Percentiles rank a stretch among this genome's conserved stretches.
phyloP scores from a whole-genome alignment of 2,888 invertebrate genomes.

The Lutraria lutraria region DNA sequence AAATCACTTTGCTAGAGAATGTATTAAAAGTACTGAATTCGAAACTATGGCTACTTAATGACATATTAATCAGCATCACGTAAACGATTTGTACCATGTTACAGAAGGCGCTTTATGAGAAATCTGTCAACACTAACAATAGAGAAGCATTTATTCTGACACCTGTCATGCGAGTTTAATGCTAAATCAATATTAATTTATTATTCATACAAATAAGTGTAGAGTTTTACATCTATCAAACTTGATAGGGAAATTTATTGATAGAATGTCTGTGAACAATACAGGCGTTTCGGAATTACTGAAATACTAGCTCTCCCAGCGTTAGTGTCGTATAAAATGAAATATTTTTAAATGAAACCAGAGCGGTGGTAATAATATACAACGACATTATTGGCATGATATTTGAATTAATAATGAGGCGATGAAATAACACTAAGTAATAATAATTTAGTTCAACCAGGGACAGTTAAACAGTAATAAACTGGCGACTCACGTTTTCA shows the following conservation, averaged over 20 bases:
- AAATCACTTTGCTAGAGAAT: conserved; percentile 29
- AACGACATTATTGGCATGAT: conserved; percentile 2
- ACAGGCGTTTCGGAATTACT: conserved; percentile 32
- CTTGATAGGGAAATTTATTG: conserved; percentile 25
- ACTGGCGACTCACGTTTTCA: not conserved
- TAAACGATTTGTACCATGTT: conserved; percentile 55
- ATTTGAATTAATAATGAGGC: conserved; percentile 20
- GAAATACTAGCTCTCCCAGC: conserved; percentile 16
- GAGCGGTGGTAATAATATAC: not conserved
- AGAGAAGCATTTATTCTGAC: conserved; percentile 49
- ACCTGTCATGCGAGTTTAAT: conserved; percentile 61
- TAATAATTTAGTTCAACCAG: conserved; percentile 2
- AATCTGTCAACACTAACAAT: conserved; percentile 56
- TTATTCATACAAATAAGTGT: conserved; percentile 57
- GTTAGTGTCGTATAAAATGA: not conserved
- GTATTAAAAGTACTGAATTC: conserved; percentile 45
- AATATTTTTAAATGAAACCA: conserved; percentile 20
- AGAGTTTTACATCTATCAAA: conserved; percentile 47
- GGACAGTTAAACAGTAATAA: not conserved
- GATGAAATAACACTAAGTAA: conserved; percentile 12
- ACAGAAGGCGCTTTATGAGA: conserved; percentile 49
- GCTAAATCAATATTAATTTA: conserved; percentile 66
- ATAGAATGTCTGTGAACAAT: conserved; percentile 30
- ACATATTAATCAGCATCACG: conserved; percentile 51
- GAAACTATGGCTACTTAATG: conserved; percentile 47